Evolutionary conservation across 2,797 vertebrate genomes (phyloP).

Genomic region (Sebastes miniatus): DNA sequence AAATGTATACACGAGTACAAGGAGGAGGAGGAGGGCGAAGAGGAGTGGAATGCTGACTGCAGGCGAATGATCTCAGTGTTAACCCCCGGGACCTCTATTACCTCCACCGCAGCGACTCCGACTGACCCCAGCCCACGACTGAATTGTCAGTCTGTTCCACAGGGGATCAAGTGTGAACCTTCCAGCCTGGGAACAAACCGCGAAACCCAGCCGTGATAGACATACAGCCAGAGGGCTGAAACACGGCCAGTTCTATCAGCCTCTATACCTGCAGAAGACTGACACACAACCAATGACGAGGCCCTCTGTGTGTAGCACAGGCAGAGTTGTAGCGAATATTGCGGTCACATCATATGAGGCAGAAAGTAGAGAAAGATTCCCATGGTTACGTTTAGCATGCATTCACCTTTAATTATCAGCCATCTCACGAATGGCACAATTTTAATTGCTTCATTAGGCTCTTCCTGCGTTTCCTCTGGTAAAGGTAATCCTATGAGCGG

Average conservation of each 20-base stretch:
- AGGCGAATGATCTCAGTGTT: slow-evolving; percentile 44
- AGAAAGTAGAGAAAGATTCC: neutral
- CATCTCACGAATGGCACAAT: neutral
- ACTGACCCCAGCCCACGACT: slow-evolving; percentile 31
- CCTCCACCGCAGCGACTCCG: slow-evolving; percentile 21
- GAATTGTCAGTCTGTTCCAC: slow-evolving; percentile 35
- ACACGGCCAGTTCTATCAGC: neutral
- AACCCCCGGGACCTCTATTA: slow-evolving; percentile 57
- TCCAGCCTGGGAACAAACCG: neutral
- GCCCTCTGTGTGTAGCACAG: neutral
- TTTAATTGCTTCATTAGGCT: neutral
- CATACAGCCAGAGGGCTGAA: neutral
- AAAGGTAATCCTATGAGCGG: neutral
- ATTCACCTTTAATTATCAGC: neutral
- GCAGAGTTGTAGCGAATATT: neutral
- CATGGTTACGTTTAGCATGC: neutral
- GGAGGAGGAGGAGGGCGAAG: slow-evolving; percentile 7
- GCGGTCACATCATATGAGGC: neutral
- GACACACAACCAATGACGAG: neutral
- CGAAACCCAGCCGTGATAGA: neutral
- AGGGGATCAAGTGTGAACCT: slow-evolving; percentile 6
- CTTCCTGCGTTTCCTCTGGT: neutral
- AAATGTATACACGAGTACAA: neutral
- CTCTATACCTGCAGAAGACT: neutral
- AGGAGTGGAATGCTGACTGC: slow-evolving; percentile 33